Evolutionary conservation across 2,113 vertebrate genomes (phyloP), one percentile per base, ranked within the genome.

Genomic region (Penelope pileata): DNA sequence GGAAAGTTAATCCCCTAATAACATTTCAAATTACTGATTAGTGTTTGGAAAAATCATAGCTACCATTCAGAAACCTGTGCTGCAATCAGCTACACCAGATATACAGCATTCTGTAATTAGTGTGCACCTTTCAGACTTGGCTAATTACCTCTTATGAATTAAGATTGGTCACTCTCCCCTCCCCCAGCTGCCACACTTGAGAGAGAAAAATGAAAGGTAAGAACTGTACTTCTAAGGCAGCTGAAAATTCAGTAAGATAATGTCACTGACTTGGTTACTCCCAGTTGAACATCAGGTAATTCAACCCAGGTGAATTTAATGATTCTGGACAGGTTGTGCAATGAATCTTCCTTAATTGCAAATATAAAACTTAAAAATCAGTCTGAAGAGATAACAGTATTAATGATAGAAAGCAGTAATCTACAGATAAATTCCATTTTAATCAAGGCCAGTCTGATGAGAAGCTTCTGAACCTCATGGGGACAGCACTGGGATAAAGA

Each of bases 281-380:
- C 98, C 98, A 98, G 98, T 98, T 98, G 97, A 98, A 97, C 81
- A 97, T 97, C 96, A 94, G 98, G 98, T 98, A 98, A 99, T 97
- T 98, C 98, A 98, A 97, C 98, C 98, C 97, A 98, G 92, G 97
- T 97, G 97, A 98, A 98, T 99, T 98, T 99, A 98, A 99, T 99
- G 98, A 97, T 97, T 98, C 98, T 94, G 97, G 98, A 98, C 98
- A 97, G 98, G 97, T 96, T 75, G 66, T 97, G 98, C 98, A 93
- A 98, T 98, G 98, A 98, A 98, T 98, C 98, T 98, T 97, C 97
- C 97, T 94, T 97, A 98, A 98, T 97, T 98, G 94, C 97, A 96
- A 97, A 97, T 93, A 98, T 98, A 98, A 98, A 98, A 98, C 98
- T 98, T 97, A 98, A 98, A 98, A 98, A 96, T 98, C 98, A 94